phyloP scores from a whole-genome alignment of 2,888 invertebrate species.

The Conops quadrifasciatus region DNA sequence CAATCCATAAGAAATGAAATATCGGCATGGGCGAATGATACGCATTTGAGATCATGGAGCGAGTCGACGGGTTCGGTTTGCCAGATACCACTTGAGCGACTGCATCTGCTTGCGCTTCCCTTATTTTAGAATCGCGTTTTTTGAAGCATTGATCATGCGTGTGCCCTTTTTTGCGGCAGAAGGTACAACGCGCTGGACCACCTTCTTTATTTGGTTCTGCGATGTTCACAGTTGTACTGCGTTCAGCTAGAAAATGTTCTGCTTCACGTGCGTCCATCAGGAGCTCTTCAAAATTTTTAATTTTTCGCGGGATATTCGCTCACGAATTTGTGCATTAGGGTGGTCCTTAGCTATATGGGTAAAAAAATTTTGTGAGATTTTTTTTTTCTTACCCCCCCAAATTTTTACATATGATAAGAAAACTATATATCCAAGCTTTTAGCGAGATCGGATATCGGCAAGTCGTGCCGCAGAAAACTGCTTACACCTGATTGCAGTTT shows the following conservation, averaged over 20 bases:
- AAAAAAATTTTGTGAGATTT: no score
- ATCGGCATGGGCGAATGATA: no score
- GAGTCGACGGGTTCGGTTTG: no score
- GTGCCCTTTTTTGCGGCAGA: not conserved
- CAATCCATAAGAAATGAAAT: no score
- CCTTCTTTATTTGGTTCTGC: not conserved
- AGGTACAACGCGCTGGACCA: constrained; percentile 1
- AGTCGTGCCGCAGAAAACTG: no score
- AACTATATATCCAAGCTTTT: no score
- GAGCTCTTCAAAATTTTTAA: not conserved
- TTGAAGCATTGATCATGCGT: constrained; percentile 13
- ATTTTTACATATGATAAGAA: no score
- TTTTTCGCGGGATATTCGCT: constrained; percentile 1
- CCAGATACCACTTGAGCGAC: not conserved
- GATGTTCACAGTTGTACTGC: not conserved
- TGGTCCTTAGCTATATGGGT: no score
- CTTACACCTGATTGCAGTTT: no score
- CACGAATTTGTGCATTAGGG: constrained; percentile 35
- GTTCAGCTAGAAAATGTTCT: not conserved
- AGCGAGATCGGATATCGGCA: no score
- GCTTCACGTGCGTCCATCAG: not conserved
- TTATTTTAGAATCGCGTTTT: not conserved
- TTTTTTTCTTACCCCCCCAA: no score
- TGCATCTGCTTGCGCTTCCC: not conserved
- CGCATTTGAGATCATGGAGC: no score